A percentile compares a stretch with the other conserved stretches of the same genome.
phyloP scores from a whole-genome alignment of 2,113 vertebrate genomes.

The Neoarius graeffei region DNA sequence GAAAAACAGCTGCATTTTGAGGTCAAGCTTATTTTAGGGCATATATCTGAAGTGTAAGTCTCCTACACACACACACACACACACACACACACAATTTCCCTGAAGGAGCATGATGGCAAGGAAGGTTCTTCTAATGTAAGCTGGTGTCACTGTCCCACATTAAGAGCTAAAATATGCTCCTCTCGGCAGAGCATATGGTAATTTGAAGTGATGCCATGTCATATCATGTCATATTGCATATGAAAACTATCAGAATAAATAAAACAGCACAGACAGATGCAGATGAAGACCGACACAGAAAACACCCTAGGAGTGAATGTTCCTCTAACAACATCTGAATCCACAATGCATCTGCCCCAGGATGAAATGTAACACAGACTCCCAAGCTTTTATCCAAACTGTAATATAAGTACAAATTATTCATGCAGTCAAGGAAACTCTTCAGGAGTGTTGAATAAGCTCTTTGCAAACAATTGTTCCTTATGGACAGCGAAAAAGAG shows the following conservation, averaged over 20 bases:
- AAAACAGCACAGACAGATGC: slow-evolving; percentile 38
- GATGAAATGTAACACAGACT: background rate
- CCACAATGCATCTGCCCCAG: background rate
- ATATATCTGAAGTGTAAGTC: slow-evolving; percentile 6
- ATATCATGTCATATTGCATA: slow-evolving; percentile 40
- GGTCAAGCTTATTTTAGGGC: slow-evolving; percentile 27
- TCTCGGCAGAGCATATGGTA: slow-evolving; percentile 55
- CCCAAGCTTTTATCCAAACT: background rate
- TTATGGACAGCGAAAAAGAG: slow-evolving; percentile 4
- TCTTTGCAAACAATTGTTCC: slow-evolving; percentile 21
- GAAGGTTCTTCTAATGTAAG: slow-evolving; percentile 21
- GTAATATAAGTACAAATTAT: slow-evolving; percentile 23
- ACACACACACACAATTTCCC: slow-evolving; percentile 31
- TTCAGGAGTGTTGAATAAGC: slow-evolving; percentile 21
- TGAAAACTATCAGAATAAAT: slow-evolving; percentile 38
- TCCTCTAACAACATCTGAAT: slow-evolving; percentile 22
- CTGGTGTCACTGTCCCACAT: slow-evolving; percentile 35
- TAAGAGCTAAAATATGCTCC: slow-evolving; percentile 47
- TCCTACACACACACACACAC: background rate
- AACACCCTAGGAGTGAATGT: slow-evolving; percentile 3
- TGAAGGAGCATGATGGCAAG: slow-evolving; percentile 25
- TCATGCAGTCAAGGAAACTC: slow-evolving; percentile 7
- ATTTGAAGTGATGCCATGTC: slow-evolving; percentile 52
- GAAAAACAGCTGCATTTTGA: slow-evolving; percentile 24
- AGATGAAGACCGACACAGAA: slow-evolving; percentile 23